phyloP scores from a whole-genome alignment of 2,113 vertebrate genomes.

The Periophthalmus modestus region DNA sequence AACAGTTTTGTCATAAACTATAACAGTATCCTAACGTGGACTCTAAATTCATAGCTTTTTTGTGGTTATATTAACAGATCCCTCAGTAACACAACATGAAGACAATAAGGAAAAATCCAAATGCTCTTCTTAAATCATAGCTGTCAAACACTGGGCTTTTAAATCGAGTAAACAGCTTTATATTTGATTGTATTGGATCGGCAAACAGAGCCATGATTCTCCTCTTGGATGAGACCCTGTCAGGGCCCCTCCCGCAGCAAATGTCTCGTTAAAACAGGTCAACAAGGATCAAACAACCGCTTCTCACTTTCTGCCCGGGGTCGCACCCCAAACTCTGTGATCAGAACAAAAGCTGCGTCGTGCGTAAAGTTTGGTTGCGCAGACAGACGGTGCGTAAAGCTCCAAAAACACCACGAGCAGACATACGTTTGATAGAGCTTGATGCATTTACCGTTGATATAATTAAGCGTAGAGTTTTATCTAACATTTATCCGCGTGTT shows the following conservation, averaged over 20 bases:
- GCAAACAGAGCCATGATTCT: background rate
- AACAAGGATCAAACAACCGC: conserved; percentile 62
- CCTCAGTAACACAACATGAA: no score
- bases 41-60: no score
- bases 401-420: background rate
- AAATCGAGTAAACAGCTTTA: background rate
- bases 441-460: background rate
- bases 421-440: background rate
- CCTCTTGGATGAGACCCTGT: no score
- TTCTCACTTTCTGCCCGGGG: conserved; percentile 58
- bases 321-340: conserved; percentile 31
- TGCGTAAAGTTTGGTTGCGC: conserved; percentile 9
- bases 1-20: no score
- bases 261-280: conserved; percentile 43
- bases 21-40: no score
- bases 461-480: conserved; percentile 2
- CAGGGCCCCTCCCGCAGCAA: conserved; percentile 17
- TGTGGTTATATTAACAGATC: background rate
- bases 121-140: background rate
- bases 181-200: background rate
- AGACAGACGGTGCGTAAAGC: conserved; percentile 29
- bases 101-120: no score
- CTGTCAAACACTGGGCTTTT: background rate
- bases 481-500: background rate
- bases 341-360: conserved; percentile 43